Conservation (phyloP, 2,888 invertebrate species). For the Sminthurides aquaticus region DNA sequence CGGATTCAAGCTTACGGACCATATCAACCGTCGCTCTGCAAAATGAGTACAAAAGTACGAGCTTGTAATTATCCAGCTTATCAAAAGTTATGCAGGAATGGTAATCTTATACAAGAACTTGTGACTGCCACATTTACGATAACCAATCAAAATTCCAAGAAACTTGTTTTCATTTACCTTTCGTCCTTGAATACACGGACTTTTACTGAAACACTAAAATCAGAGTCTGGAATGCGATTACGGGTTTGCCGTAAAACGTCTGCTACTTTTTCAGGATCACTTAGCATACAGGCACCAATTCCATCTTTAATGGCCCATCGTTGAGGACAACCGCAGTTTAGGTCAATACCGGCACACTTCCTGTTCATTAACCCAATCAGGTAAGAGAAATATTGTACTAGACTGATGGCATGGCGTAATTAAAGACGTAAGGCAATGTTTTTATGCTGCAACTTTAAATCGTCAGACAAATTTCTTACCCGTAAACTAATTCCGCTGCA, state of each 20-base stretch:
- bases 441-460: background rate
- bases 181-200: constrained; percentile 70
- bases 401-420: background rate
- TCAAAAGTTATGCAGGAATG: too few relatives aligned
- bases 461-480: constrained; percentile 52
- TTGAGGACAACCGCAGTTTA: constrained; percentile 98
- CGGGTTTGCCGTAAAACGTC: constrained; percentile 72
- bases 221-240: constrained; percentile 58
- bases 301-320: constrained; percentile 87
- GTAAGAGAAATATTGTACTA: background rate
- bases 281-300: constrained; percentile 75
- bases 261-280: constrained; percentile 71
- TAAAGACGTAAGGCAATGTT: too few relatives aligned
- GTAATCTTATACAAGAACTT: too few relatives aligned
- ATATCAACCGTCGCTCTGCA: constrained; percentile 63
- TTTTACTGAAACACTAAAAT: constrained; percentile 85
- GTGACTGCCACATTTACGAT: background rate
- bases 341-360: constrained; percentile 82
- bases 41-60: too few relatives aligned
- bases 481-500: constrained; percentile 74
- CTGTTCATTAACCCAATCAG: constrained; percentile 51
- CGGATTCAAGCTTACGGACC: constrained; percentile 69
- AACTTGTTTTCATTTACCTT: constrained; percentile 46
- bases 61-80: too few relatives aligned
- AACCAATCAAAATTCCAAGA: constrained; percentile 10